A percentile compares a stretch with the other conserved stretches of the same genome.
Evolutionary conservation across 1,140 invertebrate species (phyloP).

Genomic region (Polypedilum pembai): DNA sequence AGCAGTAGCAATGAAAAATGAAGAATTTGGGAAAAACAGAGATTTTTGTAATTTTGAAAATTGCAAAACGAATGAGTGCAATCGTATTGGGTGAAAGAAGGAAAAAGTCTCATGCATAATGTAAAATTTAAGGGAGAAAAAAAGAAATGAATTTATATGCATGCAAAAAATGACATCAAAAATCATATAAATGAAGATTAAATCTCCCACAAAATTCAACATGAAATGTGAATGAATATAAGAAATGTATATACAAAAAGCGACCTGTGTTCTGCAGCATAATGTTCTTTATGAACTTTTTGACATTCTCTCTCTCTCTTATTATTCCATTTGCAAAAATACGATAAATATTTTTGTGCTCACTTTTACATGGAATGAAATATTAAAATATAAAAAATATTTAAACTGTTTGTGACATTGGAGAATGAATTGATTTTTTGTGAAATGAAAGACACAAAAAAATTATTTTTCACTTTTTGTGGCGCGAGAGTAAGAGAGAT

Average conservation of each 20-base stretch:
- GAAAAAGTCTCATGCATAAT: no score
- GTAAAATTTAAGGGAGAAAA: no score
- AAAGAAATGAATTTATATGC: background rate
- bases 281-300: constrained; percentile 16
- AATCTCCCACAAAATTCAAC: background rate
- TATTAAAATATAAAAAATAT: background rate
- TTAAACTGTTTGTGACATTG: constrained; percentile 2
- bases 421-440: constrained; percentile 9
- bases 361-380: background rate
- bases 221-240: background rate
- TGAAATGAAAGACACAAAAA: background rate
- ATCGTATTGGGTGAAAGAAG: no score
- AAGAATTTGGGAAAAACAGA: no score
- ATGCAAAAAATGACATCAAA: constrained; percentile 2
- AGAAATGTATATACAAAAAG: no score
- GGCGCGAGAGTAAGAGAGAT: background rate
- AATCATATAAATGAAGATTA: constrained; percentile 14
- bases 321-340: background rate
- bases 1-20: no score
- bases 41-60: no score
- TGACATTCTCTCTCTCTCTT: background rate
- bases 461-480: background rate
- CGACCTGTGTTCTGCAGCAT: background rate
- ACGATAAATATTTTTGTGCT: background rate
- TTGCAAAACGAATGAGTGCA: no score